These are phyloP conservation scores for Sminthurinus aureus DNA, from an alignment of 2,888 invertebrate genomes.

Conservation along the genomic window DNA sequence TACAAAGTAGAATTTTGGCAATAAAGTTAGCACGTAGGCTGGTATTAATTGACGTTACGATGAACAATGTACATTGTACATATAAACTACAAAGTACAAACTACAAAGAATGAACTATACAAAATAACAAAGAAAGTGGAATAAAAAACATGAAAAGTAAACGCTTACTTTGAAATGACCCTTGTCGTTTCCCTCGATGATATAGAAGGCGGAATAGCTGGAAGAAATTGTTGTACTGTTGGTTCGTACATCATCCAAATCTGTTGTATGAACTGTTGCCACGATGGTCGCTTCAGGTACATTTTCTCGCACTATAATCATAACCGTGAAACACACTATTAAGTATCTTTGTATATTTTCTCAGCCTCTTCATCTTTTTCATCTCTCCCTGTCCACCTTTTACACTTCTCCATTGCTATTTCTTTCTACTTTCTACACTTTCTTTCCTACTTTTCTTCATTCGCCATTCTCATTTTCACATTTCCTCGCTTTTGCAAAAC, in stretches of 20 bases:
- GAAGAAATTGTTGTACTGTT: conserved; percentile 51
- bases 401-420: too few relatives aligned
- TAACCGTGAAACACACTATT: conserved; percentile 7
- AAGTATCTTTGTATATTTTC: not conserved
- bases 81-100: too few relatives aligned
- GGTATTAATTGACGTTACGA: conserved; percentile 11
- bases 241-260: conserved; percentile 71
- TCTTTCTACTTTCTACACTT: too few relatives aligned
- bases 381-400: not conserved
- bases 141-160: conserved; percentile 12
- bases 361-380: not conserved
- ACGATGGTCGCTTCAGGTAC: conserved; percentile 86
- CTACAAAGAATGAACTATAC: too few relatives aligned
- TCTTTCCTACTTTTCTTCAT: not conserved
- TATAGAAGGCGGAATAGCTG: conserved; percentile 58
- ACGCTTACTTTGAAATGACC: conserved; percentile 58
- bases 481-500: too few relatives aligned
- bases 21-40: conserved; percentile 22
- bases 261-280: conserved; percentile 81
- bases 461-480: not conserved
- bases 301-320: conserved; percentile 73
- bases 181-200: conserved; percentile 57
- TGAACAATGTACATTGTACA: too few relatives aligned
- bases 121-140: not conserved
- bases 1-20: conserved; percentile 8